Evolutionary conservation across 53 echinoderm and acorn worm genomes (phyloP).

Genomic region (Arbacia lixula): DNA sequence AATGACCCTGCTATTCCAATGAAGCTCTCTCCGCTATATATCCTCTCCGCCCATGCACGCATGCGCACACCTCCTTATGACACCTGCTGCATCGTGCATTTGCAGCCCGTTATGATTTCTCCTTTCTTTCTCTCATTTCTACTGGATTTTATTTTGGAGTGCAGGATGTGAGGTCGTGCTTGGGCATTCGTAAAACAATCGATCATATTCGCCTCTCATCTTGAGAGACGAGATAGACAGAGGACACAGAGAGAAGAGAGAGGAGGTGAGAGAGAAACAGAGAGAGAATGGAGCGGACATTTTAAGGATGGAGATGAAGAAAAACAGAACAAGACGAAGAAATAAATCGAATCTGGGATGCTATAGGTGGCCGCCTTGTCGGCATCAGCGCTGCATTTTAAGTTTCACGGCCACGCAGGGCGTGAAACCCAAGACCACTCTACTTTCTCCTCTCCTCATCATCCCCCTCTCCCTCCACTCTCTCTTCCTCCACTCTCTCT

Average conservation of each 20-base stretch:
- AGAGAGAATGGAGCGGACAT: not conserved
- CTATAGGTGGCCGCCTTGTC: constrained; percentile 24
- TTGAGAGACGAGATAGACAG: constrained; percentile 7
- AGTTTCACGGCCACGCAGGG: constrained; percentile 47
- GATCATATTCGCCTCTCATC: constrained; percentile 45
- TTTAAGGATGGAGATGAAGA: not conserved
- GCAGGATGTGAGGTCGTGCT: constrained; percentile 47
- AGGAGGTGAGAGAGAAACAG: not conserved
- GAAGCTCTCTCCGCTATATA: no score
- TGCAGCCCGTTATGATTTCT: not conserved
- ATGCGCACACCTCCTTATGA: not conserved
- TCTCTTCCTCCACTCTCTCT: not conserved
- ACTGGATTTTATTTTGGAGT: constrained; percentile 6
- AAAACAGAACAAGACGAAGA: not conserved
- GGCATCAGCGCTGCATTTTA: constrained; percentile 23
- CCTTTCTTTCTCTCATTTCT: no score
- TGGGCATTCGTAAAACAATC: constrained; percentile 42
- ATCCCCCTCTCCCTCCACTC: not conserved
- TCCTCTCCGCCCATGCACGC: not conserved
- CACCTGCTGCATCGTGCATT: constrained; percentile 23
- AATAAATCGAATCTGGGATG: constrained; percentile 14
- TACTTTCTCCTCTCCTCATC: constrained; percentile 11
- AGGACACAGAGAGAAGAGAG: not conserved
- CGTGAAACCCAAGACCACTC: constrained; percentile 41
- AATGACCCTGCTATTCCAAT: not conserved